Evolutionary conservation across 2,888 invertebrate species (phyloP).

Genomic region (Zonitis immaculata): DNA sequence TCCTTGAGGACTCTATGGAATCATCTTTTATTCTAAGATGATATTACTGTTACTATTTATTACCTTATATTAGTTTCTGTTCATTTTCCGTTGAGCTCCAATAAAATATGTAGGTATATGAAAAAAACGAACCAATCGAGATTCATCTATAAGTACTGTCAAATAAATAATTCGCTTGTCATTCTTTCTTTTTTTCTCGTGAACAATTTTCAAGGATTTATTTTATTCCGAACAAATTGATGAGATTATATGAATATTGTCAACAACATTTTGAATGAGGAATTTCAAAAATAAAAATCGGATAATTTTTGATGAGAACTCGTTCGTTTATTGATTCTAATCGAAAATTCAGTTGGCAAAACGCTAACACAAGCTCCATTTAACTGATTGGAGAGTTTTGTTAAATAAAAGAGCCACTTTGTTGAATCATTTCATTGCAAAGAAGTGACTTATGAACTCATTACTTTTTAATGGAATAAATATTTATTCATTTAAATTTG

Average conservation of each 20-base stretch:
- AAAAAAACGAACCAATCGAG: background rate
- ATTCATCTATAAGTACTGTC: background rate
- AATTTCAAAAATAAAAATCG: no score
- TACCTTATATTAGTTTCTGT: background rate
- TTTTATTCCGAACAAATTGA: no score
- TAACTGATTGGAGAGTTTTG: background rate
- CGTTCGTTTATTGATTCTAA: background rate
- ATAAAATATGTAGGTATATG: background rate
- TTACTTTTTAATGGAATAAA: slow-evolving; percentile 27
- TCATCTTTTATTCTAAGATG: background rate
- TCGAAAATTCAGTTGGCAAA: background rate
- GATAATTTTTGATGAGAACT: background rate
- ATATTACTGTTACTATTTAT: background rate
- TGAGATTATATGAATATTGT: no score
- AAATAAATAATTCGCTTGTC: background rate
- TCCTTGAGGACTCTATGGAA: background rate
- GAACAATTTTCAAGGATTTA: no score
- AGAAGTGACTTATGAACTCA: slow-evolving; percentile 28
- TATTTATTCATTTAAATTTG: slow-evolving; percentile 29
- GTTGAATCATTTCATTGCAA: slow-evolving; percentile 22
- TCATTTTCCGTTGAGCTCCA: background rate
- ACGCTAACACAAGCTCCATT: slow-evolving; percentile 4
- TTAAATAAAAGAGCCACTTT: background rate
- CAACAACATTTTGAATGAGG: no score
- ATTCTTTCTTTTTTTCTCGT: no score